phyloP scores from a whole-genome alignment of 1,140 invertebrate genomes.

The Zaprionus nigranus region DNA sequence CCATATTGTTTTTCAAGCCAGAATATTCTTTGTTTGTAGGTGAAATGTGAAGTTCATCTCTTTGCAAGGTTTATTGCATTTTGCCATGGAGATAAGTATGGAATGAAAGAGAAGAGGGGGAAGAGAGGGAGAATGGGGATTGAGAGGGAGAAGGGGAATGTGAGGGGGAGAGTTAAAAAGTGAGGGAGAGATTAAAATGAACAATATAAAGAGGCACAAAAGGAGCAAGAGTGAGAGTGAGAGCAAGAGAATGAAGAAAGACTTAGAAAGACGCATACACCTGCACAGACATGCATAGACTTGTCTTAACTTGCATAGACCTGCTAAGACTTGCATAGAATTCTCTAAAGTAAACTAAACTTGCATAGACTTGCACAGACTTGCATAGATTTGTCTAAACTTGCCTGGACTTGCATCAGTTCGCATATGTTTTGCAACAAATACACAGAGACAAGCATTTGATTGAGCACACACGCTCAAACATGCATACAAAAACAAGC shows the following conservation, averaged over 20 bases:
- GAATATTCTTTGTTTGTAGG: background rate
- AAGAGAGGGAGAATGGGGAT: background rate
- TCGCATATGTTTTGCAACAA: background rate
- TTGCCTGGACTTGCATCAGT: background rate
- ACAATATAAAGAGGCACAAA: too few species aligned
- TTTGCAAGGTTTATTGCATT: background rate
- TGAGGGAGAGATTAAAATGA: too few species aligned
- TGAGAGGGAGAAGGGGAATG: background rate
- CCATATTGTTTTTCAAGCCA: constrained; percentile 35
- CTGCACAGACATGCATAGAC: background rate
- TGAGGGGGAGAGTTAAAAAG: too few species aligned
- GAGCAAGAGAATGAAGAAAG: background rate
- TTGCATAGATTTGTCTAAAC: background rate
- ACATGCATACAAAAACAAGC: background rate
- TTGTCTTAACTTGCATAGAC: too few species aligned
- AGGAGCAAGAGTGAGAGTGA: too few species aligned
- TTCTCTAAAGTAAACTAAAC: too few species aligned
- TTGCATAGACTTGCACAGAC: background rate
- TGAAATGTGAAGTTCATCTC: background rate
- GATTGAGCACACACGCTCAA: background rate
- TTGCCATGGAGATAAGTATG: constrained; percentile 2
- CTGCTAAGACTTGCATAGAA: too few species aligned
- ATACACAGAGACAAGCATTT: background rate
- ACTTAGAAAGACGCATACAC: background rate
- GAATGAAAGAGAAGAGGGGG: background rate